A percentile compares a stretch with the other conserved stretches of the same genome.
Conservation (phyloP, 1,140 invertebrate species). For the Cherax quadricarinatus region DNA sequence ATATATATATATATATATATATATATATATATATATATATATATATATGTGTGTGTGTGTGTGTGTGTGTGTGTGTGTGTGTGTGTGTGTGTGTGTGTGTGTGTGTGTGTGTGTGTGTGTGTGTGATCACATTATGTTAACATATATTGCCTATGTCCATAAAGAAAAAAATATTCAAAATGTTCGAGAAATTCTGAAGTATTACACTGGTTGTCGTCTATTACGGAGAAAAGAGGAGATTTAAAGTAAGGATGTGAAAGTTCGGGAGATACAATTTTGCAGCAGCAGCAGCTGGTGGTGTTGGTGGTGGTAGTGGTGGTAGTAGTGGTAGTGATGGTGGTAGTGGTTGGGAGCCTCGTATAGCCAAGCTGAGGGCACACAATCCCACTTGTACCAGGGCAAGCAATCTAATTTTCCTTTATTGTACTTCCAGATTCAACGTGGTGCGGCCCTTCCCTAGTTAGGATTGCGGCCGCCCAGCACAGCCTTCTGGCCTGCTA, state of each 20-base stretch:
- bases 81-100: too few species aligned
- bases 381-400: conserved; percentile 2
- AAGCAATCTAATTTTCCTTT: conserved; percentile 36
- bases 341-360: background rate
- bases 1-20: too few species aligned
- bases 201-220: too few species aligned
- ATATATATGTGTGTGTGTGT: conserved; percentile 24
- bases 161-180: too few species aligned
- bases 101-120: too few species aligned
- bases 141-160: too few species aligned
- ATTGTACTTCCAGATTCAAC: conserved; percentile 29
- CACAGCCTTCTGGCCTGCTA: background rate
- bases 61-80: background rate
- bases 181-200: too few species aligned
- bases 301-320: too few species aligned
- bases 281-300: background rate
- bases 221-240: background rate
- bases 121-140: too few species aligned
- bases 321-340: background rate
- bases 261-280: background rate
- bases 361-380: background rate
- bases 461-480: background rate
- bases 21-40: conserved; percentile 38
- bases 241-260: background rate
- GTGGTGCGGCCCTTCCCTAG: background rate